phyloP scores from a whole-genome alignment of 2,888 invertebrate species.

The Pelosia muscerda region DNA sequence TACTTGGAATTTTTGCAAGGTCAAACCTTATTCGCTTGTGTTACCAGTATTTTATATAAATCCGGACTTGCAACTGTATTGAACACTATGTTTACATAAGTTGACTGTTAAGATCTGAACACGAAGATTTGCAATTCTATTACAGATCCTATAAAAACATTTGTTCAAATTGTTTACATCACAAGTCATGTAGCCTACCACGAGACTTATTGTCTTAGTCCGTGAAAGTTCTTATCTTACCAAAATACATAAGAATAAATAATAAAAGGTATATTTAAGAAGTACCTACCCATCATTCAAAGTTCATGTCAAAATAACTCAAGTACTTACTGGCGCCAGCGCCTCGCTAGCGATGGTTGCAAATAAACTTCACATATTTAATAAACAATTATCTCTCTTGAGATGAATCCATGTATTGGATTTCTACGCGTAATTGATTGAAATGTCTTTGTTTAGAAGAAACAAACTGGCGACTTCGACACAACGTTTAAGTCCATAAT shows the following conservation, averaged over 20 bases:
- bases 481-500: slow-evolving; percentile 19
- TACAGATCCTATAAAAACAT: background rate
- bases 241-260: background rate
- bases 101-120: background rate
- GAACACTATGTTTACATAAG: background rate
- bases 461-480: slow-evolving; percentile 2
- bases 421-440: slow-evolving; percentile 26
- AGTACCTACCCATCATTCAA: slow-evolving; percentile 16
- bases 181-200: background rate
- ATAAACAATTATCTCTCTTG: slow-evolving; percentile 27
- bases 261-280: background rate
- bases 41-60: background rate
- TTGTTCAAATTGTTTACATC: background rate
- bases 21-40: too few relatives aligned
- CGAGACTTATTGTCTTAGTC: background rate
- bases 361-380: slow-evolving; percentile 37
- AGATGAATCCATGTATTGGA: slow-evolving; percentile 22
- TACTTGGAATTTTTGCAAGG: too few relatives aligned
- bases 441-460: slow-evolving; percentile 23
- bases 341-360: slow-evolving; percentile 20
- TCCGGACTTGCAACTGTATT: background rate
- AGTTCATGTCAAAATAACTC: slow-evolving; percentile 26
- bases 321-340: slow-evolving; percentile 20
- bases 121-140: too few relatives aligned
- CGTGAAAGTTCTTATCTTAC: background rate